phyloP scores from a whole-genome alignment of 2,113 vertebrate genomes.

The Triplophysa tibetana region DNA sequence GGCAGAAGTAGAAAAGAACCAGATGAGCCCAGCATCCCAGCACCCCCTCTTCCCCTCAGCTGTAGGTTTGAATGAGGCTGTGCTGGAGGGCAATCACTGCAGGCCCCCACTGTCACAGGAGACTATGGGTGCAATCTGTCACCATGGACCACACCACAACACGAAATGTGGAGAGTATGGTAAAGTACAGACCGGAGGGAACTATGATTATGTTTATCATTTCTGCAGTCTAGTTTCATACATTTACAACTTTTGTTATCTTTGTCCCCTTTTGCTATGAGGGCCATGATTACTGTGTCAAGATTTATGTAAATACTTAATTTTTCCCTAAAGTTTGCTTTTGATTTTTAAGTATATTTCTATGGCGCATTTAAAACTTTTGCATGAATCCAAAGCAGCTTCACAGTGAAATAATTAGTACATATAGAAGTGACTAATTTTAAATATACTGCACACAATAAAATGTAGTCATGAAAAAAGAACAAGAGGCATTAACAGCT shows the following conservation, averaged over 20 bases:
- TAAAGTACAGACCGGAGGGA: neutral
- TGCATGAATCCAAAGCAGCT: too few species aligned
- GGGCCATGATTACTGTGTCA: too few species aligned
- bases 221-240: conserved; percentile 7
- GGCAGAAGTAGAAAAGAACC: conserved; percentile 51
- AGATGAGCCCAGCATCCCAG: conserved; percentile 38
- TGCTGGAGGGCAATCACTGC: conserved; percentile 49
- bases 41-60: conserved; percentile 16
- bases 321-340: too few species aligned
- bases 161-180: neutral
- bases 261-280: too few species aligned
- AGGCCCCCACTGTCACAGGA: conserved; percentile 48
- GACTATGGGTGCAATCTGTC: conserved; percentile 46
- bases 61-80: conserved; percentile 7
- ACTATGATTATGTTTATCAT: conserved; percentile 2
- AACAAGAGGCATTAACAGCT: neutral
- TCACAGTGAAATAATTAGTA: too few species aligned
- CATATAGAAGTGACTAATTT: too few species aligned
- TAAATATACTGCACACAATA: too few species aligned
- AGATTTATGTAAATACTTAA: too few species aligned
- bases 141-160: conserved; percentile 41
- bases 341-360: too few species aligned
- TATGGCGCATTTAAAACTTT: too few species aligned
- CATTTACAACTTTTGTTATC: too few species aligned
- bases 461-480: neutral